Base-by-base conservation (phyloP, 2,797 vertebrate genomes). In the Cuniculus paca region DNA sequence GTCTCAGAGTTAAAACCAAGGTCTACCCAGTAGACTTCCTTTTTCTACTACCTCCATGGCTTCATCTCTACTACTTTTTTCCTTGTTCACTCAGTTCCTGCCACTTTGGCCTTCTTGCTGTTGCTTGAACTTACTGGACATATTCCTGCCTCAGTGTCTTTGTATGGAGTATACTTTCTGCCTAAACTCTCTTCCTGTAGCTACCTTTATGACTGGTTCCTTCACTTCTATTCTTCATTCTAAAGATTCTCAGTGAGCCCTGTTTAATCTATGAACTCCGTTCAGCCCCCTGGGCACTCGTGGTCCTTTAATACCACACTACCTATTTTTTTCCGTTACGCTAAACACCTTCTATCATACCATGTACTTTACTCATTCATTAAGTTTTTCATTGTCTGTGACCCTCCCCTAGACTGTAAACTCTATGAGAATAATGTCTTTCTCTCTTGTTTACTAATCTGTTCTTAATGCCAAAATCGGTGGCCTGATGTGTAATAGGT, bases 1-100 rank as follows among this genome's bases (percentile, higher is more conserved):
- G 36, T 75, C 72, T 89, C 72, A 84, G 36, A 80, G 34, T 39
- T 52, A 80, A 90, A 94, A 34, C 75, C n/a, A 36, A 31, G 90
- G n/a, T 80, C 39, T 79, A 11, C 22, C 28, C 24, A 45, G 2
- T 28, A 72, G n/a, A 72, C 34, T 90, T 74, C 45, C 17, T 54
- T 48, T 45, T 77, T 16, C 39, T 78, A 39, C 54, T 20, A 48
- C 19, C 34, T 86, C 19, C 65, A 48, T 87, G 61, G 1, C 24
- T 24, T 95, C 56, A 26, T 75, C 26, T 75, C 72, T 79, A 0
- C n/a, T 70, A 4, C 28, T 91, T 60, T 74, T 74, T 34, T 65
- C 34, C 52, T 80, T 78, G 31, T 84, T 91, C 45, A 61, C 42
- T 48, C 70, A 74, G 28, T 52, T 36, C 9, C n/a, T 42, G 22